Percentiles rank a stretch among this genome's conserved stretches.
These are phyloP conservation scores for Acronicta alni DNA, from an alignment of 2,888 invertebrate species.

Conservation along the genomic window DNA sequence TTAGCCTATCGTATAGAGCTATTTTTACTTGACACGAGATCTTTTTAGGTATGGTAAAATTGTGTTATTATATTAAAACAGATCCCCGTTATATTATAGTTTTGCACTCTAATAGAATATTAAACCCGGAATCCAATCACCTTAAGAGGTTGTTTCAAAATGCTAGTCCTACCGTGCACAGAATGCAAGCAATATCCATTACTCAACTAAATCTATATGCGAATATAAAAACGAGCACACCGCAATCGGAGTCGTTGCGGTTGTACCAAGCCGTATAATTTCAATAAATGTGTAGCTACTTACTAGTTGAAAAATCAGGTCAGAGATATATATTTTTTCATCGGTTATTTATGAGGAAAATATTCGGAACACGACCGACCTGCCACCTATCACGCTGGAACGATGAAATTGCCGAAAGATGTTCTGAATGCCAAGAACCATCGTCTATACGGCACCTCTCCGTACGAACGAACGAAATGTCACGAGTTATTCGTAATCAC, in stretches of 20 bases:
- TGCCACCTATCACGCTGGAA: conserved; percentile 33
- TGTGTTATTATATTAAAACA: conserved; percentile 41
- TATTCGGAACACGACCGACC: conserved; percentile 40
- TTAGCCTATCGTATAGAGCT: conserved; percentile 35
- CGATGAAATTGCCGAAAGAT: conserved; percentile 41
- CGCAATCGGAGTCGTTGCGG: conserved; percentile 36
- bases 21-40: conserved; percentile 47
- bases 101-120: conserved; percentile 43
- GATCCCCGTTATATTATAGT: conserved; percentile 35
- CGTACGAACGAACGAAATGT: background rate
- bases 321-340: conserved; percentile 24
- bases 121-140: conserved; percentile 66
- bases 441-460: background rate
- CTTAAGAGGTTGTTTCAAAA: conserved; percentile 67
- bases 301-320: conserved; percentile 39
- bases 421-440: conserved; percentile 39
- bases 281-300: conserved; percentile 30
- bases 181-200: conserved; percentile 71
- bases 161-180: conserved; percentile 51
- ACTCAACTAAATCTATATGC: conserved; percentile 59
- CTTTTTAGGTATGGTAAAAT: conserved; percentile 30
- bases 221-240: conserved; percentile 31
- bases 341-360: conserved; percentile 29
- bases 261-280: conserved; percentile 39
- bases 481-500: conserved; percentile 8